phyloP scores from a whole-genome alignment of 2,797 vertebrate genomes.

The Cuculus canorus region DNA sequence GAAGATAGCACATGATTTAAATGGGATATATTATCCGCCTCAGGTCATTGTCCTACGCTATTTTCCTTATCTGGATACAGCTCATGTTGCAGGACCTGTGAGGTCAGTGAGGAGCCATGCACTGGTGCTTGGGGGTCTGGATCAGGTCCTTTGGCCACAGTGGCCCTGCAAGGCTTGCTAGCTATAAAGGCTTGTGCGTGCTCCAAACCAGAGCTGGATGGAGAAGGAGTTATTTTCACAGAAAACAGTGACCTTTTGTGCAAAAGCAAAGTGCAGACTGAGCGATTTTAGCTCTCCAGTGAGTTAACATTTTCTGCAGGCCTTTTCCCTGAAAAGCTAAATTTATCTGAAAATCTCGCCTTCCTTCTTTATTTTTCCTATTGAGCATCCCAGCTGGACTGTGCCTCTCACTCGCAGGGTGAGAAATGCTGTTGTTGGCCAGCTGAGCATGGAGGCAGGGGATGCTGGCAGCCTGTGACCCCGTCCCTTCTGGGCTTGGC shows the following conservation, averaged over 20 bases:
- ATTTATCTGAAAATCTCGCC: background rate
- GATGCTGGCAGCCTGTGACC: background rate
- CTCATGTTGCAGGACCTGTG: background rate
- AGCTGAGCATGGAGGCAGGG: background rate
- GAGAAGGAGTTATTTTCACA: background rate
- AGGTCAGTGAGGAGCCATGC: background rate
- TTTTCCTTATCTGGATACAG: background rate
- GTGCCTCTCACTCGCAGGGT: rapidly evolving
- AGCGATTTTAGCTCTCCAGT: slow-evolving; percentile 8
- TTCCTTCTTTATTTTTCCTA: background rate
- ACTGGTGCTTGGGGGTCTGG: background rate
- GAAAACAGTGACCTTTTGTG: slow-evolving; percentile 45
- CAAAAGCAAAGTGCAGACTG: slow-evolving; percentile 31
- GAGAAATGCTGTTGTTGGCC: background rate
- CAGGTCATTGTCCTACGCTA: background rate
- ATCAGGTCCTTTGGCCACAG: background rate
- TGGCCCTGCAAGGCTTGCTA: background rate
- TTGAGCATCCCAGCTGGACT: background rate
- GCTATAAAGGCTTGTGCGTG: background rate
- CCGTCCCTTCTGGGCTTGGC: background rate
- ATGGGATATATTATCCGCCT: background rate
- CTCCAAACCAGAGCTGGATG: background rate
- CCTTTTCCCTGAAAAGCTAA: background rate
- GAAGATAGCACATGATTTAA: background rate
- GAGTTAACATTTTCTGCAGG: background rate